Evolutionary conservation across 2,113 vertebrate species (phyloP).

Genomic region (Cacatua alba): DNA sequence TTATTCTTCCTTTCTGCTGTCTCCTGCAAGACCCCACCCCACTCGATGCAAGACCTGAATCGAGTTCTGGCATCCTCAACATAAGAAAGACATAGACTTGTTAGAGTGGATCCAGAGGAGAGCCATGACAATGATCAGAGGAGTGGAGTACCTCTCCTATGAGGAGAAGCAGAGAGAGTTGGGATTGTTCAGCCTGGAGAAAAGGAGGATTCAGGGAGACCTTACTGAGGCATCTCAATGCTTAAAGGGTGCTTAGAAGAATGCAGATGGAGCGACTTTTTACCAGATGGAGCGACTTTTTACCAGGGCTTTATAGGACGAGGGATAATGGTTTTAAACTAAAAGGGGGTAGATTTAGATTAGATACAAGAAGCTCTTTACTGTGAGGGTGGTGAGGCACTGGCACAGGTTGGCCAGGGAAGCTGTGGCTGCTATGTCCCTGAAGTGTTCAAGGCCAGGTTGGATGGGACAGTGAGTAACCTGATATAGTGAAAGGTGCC

Average conservation of each 20-base stretch:
- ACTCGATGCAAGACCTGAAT: not conserved
- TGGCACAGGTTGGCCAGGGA: not conserved
- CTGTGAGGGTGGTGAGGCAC: not conserved
- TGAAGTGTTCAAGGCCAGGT: not conserved
- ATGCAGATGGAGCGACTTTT: not conserved
- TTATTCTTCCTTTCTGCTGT: not conserved
- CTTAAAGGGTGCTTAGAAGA: not conserved
- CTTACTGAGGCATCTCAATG: not conserved
- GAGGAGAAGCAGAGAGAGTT: not conserved
- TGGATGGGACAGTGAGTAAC: not conserved
- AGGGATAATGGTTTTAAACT: not conserved
- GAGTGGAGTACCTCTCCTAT: rapidly evolving
- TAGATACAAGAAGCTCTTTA: not conserved
- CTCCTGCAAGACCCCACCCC: not conserved
- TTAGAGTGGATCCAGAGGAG: not conserved
- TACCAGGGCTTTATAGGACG: not conserved
- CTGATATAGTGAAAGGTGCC: not conserved
- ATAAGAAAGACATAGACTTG: not conserved
- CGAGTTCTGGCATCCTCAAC: not conserved
- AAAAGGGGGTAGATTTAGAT: not conserved
- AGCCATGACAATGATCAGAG: not conserved
- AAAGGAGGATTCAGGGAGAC: not conserved
- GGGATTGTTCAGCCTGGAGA: not conserved
- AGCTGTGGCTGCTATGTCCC: not conserved
- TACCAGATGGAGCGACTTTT: not conserved